Evolutionary conservation across 2,797 vertebrate genomes (phyloP), one percentile per base, ranked within the genome.

Genomic region (Acanthurus leucopareius): DNA sequence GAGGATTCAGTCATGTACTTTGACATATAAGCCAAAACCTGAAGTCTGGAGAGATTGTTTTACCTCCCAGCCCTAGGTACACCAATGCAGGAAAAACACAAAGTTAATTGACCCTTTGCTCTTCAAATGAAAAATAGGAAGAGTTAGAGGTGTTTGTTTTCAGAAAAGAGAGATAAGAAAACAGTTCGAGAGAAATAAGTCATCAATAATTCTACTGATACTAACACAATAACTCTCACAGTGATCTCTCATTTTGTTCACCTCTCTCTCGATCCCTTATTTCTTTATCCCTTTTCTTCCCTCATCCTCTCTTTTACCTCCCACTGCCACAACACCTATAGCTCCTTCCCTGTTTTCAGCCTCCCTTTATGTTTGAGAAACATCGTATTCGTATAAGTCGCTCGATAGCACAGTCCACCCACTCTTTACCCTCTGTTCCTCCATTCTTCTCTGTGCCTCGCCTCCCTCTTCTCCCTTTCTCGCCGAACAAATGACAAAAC

Each of bases 401-500:
- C 65, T 81, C 19, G 1, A 64, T 72, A 75, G 61, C 62, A 35
- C 57, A 64, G 61, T 73, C 81, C 64, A 63, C 59, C 68, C 51
- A 52, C 75, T 81, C 63, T 56, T 64, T 66, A 62, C 51, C 57
- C 69, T 58, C 20, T 40, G 74, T 65, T 63, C 47, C 52, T 72
- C 54, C 38, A 10, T 54, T 54, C 42, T 59, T 47, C 44, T 67
- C 40, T 66, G 8, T 45, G 19, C 56, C 68, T 66, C 69, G 25
- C 73, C 72, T 42, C 79, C 5, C 28, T 54, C 28, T 47, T 60
- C 15, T 59, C 17, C 5, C 16, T 16, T 5, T 63, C 67, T 40
- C 56, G 61, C 59, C 60, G 62, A 80, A 79, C 25, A 80, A 82
- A 77, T 56, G 62, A 64, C 44, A 4, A 77, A 28, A 73, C 56